Conservation (phyloP, 2,113 vertebrate genomes). For the Nycticebus coucang region DNA sequence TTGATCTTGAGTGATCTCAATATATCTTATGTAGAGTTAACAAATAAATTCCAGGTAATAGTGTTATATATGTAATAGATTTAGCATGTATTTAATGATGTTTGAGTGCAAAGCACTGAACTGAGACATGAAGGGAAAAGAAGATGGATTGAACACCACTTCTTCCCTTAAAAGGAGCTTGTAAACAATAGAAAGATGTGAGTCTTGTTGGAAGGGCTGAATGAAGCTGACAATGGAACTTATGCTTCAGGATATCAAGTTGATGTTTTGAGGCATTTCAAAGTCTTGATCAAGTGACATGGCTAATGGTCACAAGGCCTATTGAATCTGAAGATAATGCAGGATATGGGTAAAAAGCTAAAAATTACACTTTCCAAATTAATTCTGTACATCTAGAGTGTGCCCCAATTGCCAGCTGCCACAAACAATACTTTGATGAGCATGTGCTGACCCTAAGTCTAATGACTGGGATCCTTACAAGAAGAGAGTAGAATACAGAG, state of each 20-base stretch:
- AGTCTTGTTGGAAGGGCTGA: background rate
- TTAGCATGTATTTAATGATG: slow-evolving; percentile 65
- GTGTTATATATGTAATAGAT: slow-evolving; percentile 72
- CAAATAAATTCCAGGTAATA: slow-evolving; percentile 71
- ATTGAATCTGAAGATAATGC: background rate
- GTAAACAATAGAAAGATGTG: background rate
- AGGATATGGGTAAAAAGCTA: background rate
- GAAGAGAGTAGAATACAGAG: background rate
- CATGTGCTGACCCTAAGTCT: background rate
- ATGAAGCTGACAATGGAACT: background rate
- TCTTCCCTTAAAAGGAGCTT: background rate
- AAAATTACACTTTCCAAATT: background rate
- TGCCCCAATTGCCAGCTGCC: background rate
- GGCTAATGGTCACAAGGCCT: background rate
- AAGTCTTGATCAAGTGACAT: background rate
- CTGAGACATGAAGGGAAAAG: slow-evolving; percentile 31
- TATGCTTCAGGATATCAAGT: background rate
- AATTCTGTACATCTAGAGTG: background rate
- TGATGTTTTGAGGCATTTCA: background rate
- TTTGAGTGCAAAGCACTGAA: slow-evolving; percentile 37
- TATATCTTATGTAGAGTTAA: slow-evolving; percentile 72
- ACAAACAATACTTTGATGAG: background rate
- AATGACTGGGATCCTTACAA: background rate
- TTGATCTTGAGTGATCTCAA: slow-evolving; percentile 72
- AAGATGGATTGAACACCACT: background rate